phyloP scores from a whole-genome alignment of 2,888 invertebrate genomes.

The Parochlus steinenii region DNA sequence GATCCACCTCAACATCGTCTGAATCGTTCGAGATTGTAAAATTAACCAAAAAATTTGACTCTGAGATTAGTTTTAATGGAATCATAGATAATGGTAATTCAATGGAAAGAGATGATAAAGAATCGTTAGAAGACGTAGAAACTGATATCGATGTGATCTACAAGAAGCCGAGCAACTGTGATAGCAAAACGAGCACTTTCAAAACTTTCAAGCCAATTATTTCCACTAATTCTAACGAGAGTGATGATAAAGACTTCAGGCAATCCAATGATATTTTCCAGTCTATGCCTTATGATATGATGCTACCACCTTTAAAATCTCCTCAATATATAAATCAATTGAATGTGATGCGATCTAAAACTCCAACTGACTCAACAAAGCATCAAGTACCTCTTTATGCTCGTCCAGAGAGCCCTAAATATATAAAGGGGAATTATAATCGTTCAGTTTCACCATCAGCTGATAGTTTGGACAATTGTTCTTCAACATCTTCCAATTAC shows the following conservation, averaged over 20 bases:
- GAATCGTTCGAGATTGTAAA: background rate
- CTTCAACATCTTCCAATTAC: constrained; percentile 6
- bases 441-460: constrained; percentile 17
- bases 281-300: constrained; percentile 11
- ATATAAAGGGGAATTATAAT: constrained; percentile 22
- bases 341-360: constrained; percentile 8
- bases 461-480: constrained; percentile 8
- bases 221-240: constrained; percentile 7
- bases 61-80: constrained; percentile 3
- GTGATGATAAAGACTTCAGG: constrained; percentile 8
- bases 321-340: constrained; percentile 11
- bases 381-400: constrained; percentile 16
- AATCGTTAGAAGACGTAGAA: too few species aligned
- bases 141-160: too few species aligned
- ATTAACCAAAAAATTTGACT: constrained; percentile 2
- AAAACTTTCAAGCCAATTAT: constrained; percentile 10
- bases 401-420: constrained; percentile 24
- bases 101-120: too few species aligned
- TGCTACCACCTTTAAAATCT: constrained; percentile 8
- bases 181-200: constrained; percentile 2
- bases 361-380: constrained; percentile 1
- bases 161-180: background rate
- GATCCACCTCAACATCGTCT: constrained; percentile 2
- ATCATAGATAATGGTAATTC: background rate
- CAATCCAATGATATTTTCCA: constrained; percentile 8